Evolutionary conservation across 2,888 invertebrate genomes (phyloP).

Genomic region (Drosophila mayaguana): DNA sequence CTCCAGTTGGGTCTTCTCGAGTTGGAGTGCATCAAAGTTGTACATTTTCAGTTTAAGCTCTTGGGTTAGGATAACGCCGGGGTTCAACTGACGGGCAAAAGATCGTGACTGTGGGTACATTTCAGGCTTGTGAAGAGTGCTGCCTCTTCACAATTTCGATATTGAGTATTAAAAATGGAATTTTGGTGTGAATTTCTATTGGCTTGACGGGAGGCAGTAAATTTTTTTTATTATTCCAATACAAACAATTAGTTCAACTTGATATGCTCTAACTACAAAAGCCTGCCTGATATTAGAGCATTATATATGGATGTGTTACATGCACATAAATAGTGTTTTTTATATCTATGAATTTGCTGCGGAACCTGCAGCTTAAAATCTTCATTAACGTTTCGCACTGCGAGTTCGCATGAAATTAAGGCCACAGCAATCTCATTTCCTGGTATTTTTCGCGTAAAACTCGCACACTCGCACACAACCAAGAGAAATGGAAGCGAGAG

Average conservation of each 20-base stretch:
- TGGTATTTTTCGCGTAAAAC: constrained; percentile 39
- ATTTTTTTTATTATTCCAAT: constrained; percentile 18
- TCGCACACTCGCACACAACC: constrained; percentile 7
- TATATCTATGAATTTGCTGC: background rate
- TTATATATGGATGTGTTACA: background rate
- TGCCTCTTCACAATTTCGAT: background rate
- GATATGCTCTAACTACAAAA: constrained; percentile 13
- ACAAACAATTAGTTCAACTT: constrained; percentile 19
- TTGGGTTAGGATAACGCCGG: constrained; percentile 55
- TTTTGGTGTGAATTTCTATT: constrained; percentile 28
- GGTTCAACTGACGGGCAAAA: constrained; percentile 56
- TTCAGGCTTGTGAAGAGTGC: background rate
- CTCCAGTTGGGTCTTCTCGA: constrained; percentile 47
- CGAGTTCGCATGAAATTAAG: constrained; percentile 54
- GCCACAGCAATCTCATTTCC: constrained; percentile 74
- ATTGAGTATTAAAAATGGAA: constrained; percentile 6
- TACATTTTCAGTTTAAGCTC: constrained; percentile 56
- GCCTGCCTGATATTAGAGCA: constrained; percentile 27
- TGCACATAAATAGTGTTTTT: background rate
- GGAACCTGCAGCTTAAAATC: constrained; percentile 42
- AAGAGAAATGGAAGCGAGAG: background rate
- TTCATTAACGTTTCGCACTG: constrained; percentile 33
- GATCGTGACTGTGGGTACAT: constrained; percentile 36
- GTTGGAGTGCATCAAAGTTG: constrained; percentile 39
- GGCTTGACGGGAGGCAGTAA: constrained; percentile 24